Evolutionary conservation across 2,888 invertebrate species (phyloP).

Genomic region (Sesamia inferens): DNA sequence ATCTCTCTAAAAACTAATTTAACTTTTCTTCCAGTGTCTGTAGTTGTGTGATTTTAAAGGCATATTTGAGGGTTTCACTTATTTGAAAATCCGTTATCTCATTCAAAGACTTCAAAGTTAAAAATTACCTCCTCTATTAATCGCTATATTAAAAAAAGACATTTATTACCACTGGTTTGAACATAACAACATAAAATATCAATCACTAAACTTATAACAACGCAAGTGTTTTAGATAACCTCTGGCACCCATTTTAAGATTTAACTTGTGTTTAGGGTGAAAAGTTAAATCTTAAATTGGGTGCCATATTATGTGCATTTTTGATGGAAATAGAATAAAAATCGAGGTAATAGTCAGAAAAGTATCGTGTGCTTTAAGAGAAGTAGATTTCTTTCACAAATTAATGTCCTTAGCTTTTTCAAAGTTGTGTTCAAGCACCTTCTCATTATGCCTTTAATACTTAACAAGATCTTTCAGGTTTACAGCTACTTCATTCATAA

Average conservation of each 20-base stretch:
- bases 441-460: background rate
- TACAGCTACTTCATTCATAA: background rate
- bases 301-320: background rate
- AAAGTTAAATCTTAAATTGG: no score
- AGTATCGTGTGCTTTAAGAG: background rate
- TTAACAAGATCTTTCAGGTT: background rate
- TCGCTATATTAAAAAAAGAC: no score
- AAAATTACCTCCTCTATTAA: constrained; percentile 84
- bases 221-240: no score
- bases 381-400: background rate
- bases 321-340: background rate
- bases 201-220: no score
- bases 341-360: background rate
- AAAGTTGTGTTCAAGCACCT: background rate
- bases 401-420: background rate
- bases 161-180: no score
- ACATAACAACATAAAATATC: no score
- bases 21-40: background rate
- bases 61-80: constrained; percentile 22
- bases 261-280: no score
- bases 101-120: constrained; percentile 93
- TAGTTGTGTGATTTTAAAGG: background rate
- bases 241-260: no score
- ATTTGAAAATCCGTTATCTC: constrained; percentile 82
- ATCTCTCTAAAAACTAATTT: no score